Base-by-base conservation (phyloP, 1,140 invertebrate genomes). In the Temnothorax curvispinosus region DNA sequence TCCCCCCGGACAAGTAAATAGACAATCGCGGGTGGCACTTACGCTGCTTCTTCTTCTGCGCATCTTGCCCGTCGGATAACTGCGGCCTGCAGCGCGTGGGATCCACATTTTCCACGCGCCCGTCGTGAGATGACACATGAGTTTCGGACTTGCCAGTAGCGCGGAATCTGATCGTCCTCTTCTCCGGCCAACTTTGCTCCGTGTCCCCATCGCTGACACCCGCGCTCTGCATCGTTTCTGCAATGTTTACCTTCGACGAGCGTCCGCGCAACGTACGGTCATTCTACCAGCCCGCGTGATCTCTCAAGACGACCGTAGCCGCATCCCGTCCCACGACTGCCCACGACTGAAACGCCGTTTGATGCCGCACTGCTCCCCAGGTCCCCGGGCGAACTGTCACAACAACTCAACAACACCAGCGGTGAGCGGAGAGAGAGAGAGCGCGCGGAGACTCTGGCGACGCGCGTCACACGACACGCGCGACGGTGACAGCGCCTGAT, bases 31-130 rank as follows among this genome's bases (percentile, higher is more conserved):
- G 27, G 27, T n/a, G 52, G 52, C 52, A 54, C 52, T 41, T 84
- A 91, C 89, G 72, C 84, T 67, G 85, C 69, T 89, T 91, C 35
- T 75, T 88, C 3, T 81, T 18, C 52, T 52, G 35, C 64, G 35
- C 4, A 52, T 85, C 44, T 3, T 82, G 75, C 15, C 60, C 35
- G 27, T 87, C 76, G 60, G 85, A 71, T 21, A 81, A 64, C 72
- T 77, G 62, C 72, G 64, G 18, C 3, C 27, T 52, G n/a, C n/a
- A 44, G 18, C 32, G 58, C 21, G 32, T 2, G 0, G 27, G 58
- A 9, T 85, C 74, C 21, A 85, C 74, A 18, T 32, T 64, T 2
- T 85, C 82, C 41, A 85, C 75, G 7, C 74, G 82, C 41, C 11
- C 64, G 50, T 41, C 41, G 47, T 54, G n/a, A 8, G 58, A 8